phyloP scores from a whole-genome alignment of 2,797 vertebrate species.

The Gambelia wislizenii region DNA sequence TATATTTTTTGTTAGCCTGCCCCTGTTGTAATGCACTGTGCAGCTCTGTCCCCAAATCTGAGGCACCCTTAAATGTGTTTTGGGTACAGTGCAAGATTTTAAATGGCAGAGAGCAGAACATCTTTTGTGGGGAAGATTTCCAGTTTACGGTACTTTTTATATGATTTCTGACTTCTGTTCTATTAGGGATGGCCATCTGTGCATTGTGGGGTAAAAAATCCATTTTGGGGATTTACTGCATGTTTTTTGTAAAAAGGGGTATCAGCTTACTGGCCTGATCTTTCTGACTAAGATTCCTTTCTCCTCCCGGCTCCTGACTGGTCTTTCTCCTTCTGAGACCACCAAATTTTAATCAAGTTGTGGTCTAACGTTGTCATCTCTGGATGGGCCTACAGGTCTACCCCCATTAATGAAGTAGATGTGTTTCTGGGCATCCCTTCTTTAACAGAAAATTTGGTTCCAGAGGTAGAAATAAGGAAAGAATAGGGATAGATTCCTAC shows the following conservation, averaged over 20 bases:
- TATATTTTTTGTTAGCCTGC: slow-evolving; percentile 68
- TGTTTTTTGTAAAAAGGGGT: background rate
- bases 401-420: background rate
- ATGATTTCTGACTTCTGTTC: background rate
- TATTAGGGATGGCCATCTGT: background rate
- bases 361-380: background rate
- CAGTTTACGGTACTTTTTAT: too few species aligned
- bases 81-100: background rate
- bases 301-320: too few species aligned
- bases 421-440: too few species aligned
- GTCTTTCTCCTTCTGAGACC: background rate
- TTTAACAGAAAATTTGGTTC: too few species aligned
- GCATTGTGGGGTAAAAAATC: background rate
- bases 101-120: background rate
- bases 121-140: too few species aligned
- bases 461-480: too few species aligned
- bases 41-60: slow-evolving; percentile 55
- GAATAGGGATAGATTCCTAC: too few species aligned
- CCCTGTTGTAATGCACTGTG: slow-evolving; percentile 33
- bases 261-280: too few species aligned
- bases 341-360: background rate
- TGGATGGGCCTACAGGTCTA: background rate
- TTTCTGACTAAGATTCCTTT: background rate
- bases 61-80: background rate
- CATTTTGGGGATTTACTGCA: background rate